Evolutionary conservation across 2,797 vertebrate species (phyloP).

Genomic region (Neomorphus geoffroyi): DNA sequence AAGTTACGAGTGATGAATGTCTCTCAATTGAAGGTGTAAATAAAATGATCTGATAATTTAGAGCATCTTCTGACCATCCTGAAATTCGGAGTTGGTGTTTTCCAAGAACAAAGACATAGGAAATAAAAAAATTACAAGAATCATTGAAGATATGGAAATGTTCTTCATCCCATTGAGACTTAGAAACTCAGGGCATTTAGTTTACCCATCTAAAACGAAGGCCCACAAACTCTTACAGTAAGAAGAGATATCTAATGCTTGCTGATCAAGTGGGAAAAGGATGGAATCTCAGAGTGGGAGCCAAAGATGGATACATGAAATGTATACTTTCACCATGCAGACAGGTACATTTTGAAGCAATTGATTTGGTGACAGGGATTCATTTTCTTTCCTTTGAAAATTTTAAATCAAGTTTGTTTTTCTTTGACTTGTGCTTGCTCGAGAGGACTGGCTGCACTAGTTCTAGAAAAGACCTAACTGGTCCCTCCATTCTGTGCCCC

Average conservation of each 20-base stretch:
- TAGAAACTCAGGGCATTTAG: not conserved
- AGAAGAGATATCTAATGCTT: not conserved
- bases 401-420: not conserved
- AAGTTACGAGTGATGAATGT: not conserved
- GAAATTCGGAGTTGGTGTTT: not conserved
- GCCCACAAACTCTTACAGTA: not conserved
- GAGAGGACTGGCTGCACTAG: not conserved
- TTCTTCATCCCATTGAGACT: not conserved
- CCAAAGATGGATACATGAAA: not conserved
- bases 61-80: not conserved
- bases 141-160: not conserved
- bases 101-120: not conserved
- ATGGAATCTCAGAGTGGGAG: conserved; percentile 1
- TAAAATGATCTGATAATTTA: not conserved
- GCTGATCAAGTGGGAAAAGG: not conserved
- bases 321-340: not conserved
- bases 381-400: not conserved
- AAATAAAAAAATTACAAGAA: not conserved
- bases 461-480: not conserved
- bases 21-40: not conserved
- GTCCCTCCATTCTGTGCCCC: not conserved
- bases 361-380: not conserved
- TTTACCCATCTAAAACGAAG: not conserved
- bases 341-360: not conserved
- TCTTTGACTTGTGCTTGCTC: not conserved